These are phyloP conservation scores for Brachyhypopomus occidentalis DNA, from an alignment of 2,113 vertebrate species.

Conservation along the genomic window DNA sequence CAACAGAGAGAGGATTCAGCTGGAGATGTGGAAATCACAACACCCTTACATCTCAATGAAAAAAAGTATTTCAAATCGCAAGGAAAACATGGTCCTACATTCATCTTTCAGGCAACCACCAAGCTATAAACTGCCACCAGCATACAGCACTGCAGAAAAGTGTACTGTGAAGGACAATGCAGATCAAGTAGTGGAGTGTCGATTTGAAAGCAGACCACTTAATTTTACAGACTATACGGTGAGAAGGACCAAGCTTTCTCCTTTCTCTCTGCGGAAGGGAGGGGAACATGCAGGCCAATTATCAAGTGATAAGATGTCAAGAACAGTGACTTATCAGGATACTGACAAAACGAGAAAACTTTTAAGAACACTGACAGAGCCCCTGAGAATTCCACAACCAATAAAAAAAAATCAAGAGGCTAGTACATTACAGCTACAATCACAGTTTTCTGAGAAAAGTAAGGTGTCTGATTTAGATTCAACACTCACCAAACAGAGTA, in stretches of 20 bases:
- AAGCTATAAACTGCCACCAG: slow-evolving; percentile 83
- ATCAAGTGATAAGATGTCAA: background rate
- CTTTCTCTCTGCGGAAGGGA: background rate
- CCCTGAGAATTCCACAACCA: slow-evolving; percentile 36
- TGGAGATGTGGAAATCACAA: slow-evolving; percentile 53
- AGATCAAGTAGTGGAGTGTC: slow-evolving; percentile 46
- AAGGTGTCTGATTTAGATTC: slow-evolving; percentile 46
- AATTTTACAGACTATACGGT: background rate
- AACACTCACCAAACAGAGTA: slow-evolving; percentile 63
- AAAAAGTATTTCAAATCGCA: slow-evolving; percentile 40
- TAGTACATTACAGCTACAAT: slow-evolving; percentile 28
- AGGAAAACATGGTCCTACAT: slow-evolving; percentile 56
- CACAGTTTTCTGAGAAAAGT: slow-evolving; percentile 27
- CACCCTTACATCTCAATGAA: slow-evolving; percentile 27
- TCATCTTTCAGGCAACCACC: slow-evolving; percentile 76
- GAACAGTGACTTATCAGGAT: too few species aligned
- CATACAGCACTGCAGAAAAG: slow-evolving; percentile 73
- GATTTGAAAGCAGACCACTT: slow-evolving; percentile 45
- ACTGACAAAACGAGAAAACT: background rate
- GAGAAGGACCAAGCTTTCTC: background rate
- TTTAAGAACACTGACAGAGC: slow-evolving; percentile 49
- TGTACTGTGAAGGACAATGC: slow-evolving; percentile 16
- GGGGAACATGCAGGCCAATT: background rate
- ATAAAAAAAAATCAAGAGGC: background rate
- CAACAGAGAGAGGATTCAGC: slow-evolving; percentile 33